Evolutionary conservation across 2,113 vertebrate genomes (phyloP).

Genomic region (Tricholaema leucomelas): DNA sequence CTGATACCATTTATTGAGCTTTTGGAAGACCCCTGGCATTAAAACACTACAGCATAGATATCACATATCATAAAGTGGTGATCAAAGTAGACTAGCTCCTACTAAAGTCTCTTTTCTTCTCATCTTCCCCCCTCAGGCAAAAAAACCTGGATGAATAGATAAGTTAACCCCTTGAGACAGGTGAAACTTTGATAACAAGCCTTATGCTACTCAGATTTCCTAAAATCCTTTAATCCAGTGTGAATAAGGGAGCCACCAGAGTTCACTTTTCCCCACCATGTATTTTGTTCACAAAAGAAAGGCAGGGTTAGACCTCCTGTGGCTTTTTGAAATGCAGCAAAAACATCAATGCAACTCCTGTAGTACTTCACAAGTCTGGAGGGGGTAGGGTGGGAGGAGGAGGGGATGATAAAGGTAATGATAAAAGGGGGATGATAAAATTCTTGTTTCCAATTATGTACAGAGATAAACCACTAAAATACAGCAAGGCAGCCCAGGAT

Average conservation of each 20-base stretch:
- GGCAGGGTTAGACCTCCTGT: background rate
- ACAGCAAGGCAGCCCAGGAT: background rate
- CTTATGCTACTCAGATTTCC: background rate
- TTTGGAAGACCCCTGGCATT: background rate
- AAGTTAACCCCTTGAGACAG: slow-evolving; percentile 4
- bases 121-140: slow-evolving; percentile 47
- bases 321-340: background rate
- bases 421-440: too few relatives aligned
- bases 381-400: too few relatives aligned
- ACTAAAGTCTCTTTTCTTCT: slow-evolving; percentile 26
- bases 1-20: background rate
- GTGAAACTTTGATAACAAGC: slow-evolving; percentile 8
- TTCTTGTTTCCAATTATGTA: background rate
- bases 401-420: background rate
- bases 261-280: background rate
- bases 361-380: background rate
- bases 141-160: slow-evolving; percentile 43
- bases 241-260: background rate
- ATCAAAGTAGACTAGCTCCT: slow-evolving; percentile 28
- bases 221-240: background rate
- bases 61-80: background rate
- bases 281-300: background rate
- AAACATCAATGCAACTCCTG: background rate
- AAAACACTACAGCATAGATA: background rate
- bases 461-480: background rate